phyloP scores from a whole-genome alignment of 2,888 invertebrate genomes.

The Polylopha cassiicola region DNA sequence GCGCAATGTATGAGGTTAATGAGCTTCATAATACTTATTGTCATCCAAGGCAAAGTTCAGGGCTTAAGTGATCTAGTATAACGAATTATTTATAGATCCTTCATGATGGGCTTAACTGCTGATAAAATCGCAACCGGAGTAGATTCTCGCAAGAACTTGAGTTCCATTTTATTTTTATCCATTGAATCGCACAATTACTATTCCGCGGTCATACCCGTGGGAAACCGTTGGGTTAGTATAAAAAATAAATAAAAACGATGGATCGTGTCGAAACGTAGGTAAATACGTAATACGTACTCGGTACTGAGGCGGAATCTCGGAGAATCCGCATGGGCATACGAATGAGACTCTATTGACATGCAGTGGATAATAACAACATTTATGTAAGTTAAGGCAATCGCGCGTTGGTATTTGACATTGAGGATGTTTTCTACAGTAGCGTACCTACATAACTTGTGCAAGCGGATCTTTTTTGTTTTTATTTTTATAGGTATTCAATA shows the following conservation, averaged over 20 bases:
- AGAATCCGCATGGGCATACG: conserved; percentile 50
- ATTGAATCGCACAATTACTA: conserved; percentile 44
- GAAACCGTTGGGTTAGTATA: conserved; percentile 56
- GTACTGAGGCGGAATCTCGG: conserved; percentile 61
- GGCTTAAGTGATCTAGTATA: too few species aligned
- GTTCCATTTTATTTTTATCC: conserved; percentile 36
- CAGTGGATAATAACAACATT: conserved; percentile 34
- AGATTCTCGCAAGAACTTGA: conserved; percentile 7
- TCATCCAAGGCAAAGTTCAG: too few species aligned
- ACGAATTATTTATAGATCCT: too few species aligned
- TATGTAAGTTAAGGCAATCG: conserved; percentile 31
- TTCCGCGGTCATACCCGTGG: conserved; percentile 57
- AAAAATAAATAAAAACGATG: conserved; percentile 44
- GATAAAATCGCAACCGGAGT: too few species aligned
- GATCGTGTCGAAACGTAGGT: conserved; percentile 48
- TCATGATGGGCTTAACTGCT: too few species aligned
- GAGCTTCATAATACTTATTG: not conserved
- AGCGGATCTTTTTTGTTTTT: conserved; percentile 16
- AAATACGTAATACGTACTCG: conserved; percentile 44
- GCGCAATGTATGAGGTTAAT: conserved; percentile 41
- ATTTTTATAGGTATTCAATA: too few species aligned
- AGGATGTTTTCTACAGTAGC: conserved; percentile 24
- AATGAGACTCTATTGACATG: conserved; percentile 37
- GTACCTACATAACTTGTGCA: too few species aligned
- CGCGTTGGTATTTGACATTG: conserved; percentile 31